These are phyloP conservation scores for Herpailurus yagouaroundi DNA, from an alignment of 2,113 vertebrate genomes.

Conservation along the genomic window DNA sequence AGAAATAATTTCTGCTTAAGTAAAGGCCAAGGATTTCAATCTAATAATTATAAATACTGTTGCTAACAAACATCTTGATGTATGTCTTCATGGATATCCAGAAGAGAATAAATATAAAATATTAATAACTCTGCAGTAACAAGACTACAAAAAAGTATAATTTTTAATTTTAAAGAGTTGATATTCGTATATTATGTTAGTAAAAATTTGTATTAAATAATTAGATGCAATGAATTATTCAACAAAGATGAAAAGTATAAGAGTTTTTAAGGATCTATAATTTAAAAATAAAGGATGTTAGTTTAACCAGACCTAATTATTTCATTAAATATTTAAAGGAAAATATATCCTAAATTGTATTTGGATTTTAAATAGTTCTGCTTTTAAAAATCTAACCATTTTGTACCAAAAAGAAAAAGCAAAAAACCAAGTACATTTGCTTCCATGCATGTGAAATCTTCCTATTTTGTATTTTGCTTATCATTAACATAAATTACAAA, in stretches of 20 bases:
- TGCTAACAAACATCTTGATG: neutral
- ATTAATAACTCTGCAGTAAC: neutral
- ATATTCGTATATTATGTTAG: constrained; percentile 73
- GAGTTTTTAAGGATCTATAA: constrained; percentile 81
- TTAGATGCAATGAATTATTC: constrained; percentile 77
- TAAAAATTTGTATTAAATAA: constrained; percentile 80
- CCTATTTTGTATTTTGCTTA: constrained; percentile 74
- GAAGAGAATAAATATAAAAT: constrained; percentile 11
- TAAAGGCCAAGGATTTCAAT: neutral
- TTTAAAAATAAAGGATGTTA: constrained; percentile 78
- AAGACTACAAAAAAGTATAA: neutral
- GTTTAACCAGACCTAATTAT: constrained; percentile 77
- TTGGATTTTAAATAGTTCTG: constrained; percentile 77
- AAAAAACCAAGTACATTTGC: constrained; percentile 58
- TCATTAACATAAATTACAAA: constrained; percentile 76
- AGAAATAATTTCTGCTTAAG: neutral
- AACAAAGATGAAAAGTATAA: constrained; percentile 81
- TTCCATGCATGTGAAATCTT: constrained; percentile 65
- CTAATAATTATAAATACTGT: neutral
- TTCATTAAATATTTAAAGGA: constrained; percentile 84
- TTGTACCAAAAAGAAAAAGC: constrained; percentile 66
- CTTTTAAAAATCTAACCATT: constrained; percentile 68
- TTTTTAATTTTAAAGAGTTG: constrained; percentile 78
- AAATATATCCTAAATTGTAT: constrained; percentile 70
- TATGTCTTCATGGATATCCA: neutral